Evolutionary conservation across 2,888 invertebrate species (phyloP), one percentile per base, ranked within the genome.

Genomic region (Sesia apiformis): DNA sequence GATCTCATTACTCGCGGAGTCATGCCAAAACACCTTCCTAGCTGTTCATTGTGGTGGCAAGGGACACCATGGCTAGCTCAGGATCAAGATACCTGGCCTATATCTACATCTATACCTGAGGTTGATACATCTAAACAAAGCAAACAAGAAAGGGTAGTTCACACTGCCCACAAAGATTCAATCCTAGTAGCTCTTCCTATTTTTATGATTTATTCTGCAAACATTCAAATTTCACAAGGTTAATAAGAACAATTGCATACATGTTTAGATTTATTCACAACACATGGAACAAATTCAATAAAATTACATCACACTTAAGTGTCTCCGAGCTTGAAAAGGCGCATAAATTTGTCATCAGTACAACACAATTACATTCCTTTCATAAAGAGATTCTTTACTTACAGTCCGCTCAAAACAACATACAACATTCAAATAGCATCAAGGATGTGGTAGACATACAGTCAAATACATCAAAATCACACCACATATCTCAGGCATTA

Each of bases 1-100:
- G 57, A 57, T 38, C 39, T 49, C 38, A 7, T 57, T 4, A 55
- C 57, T n/a, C 41, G 55, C 38, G 55, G 57, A 39, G 8, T 55
- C 3, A 8, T 4, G 2, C 51, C 53, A 7, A 38, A 53, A 6
- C 38, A 51, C 3, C n/a, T 53, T 38, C 41, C n/a, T 8, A 7
- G 7, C 3, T 40, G n/a, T 2, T 38, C 51, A 5, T 49, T 55
- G 6, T 55, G 57, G 57, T 57, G 57, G 57, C 40, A 53, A 4
- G 57, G 57, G 4, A 52, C 55, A 3, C 6, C 5, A 3, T 57
- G 57, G 57, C 39, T 55, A 6, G 3, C 40, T 8, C 39, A 50
- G 6, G 40, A 53, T n/a, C 4, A 38, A 39, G 23, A 5, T 4
- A 7, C 46, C 7, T 53, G 53, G 53, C 38, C 46, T 8, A 46